Conservation (phyloP, 2,888 invertebrate species). For the Athripsodes cinereus region DNA sequence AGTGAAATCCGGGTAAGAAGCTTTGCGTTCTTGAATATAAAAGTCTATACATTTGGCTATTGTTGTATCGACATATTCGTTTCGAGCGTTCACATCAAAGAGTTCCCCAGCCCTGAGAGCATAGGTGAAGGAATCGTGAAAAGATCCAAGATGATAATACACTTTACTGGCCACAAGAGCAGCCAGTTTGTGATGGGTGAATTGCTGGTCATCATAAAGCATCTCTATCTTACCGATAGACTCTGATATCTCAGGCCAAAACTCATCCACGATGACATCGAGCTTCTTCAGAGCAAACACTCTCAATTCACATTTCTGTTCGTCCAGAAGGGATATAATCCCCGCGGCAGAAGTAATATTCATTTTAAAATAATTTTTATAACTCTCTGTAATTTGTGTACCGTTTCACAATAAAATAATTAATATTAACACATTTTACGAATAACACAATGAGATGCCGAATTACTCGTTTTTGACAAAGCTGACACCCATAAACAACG, state of each 20-base stretch:
- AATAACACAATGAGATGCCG: conserved; percentile 3
- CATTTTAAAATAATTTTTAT: conserved; percentile 6
- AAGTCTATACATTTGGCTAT: conserved; percentile 97
- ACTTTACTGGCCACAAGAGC: conserved; percentile 98
- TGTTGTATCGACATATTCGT: conserved; percentile 95
- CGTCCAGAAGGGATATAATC: conserved; percentile 92
- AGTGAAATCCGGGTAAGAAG: conserved; percentile 62
- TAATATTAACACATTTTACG: conserved; percentile 6
- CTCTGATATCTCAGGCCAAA: conserved; percentile 99
- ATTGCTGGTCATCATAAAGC: conserved; percentile 85
- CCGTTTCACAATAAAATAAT: background rate
- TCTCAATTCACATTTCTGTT: conserved; percentile 88
- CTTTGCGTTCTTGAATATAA: conserved; percentile 83
- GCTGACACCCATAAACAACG: conserved; percentile 9
- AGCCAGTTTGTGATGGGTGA: conserved; percentile 86
- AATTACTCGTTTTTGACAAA: conserved; percentile 13
- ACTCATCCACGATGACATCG: conserved; percentile 91
- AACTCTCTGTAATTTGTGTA: too few relatives aligned
- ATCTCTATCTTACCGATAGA: conserved; percentile 97
- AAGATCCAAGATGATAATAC: conserved; percentile 95
- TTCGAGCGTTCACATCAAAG: conserved; percentile 90
- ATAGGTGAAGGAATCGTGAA: conserved; percentile 94
- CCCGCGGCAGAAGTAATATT: conserved; percentile 62
- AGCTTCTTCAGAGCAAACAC: conserved; percentile 89
- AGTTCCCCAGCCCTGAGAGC: conserved; percentile 92